phyloP scores from a whole-genome alignment of 1,140 invertebrate genomes.

The Neodiprion lecontei region DNA sequence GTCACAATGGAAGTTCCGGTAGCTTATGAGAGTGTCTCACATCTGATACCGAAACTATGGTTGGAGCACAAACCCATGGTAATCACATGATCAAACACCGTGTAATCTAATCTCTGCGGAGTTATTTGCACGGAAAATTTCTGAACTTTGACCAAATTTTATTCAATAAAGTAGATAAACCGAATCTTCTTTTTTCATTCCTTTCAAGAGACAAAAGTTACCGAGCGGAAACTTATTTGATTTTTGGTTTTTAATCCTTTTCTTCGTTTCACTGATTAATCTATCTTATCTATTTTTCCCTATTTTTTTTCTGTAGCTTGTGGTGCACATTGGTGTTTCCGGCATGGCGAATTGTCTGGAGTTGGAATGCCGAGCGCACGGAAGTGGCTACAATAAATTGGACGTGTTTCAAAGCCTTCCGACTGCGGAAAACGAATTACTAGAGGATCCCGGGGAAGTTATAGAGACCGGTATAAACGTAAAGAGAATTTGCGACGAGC shows the following conservation, averaged over 20 bases:
- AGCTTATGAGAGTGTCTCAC: slow-evolving; percentile 68
- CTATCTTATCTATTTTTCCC: slow-evolving; percentile 13
- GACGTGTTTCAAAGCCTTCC: slow-evolving; percentile 60
- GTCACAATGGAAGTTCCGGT: slow-evolving; percentile 71
- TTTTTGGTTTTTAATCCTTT: too few species aligned
- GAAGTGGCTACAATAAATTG: slow-evolving; percentile 62
- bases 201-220: too few species aligned
- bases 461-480: slow-evolving; percentile 56
- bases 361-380: slow-evolving; percentile 66
- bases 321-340: slow-evolving; percentile 74
- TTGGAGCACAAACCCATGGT: slow-evolving; percentile 69
- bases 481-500: slow-evolving; percentile 51
- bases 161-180: too few species aligned
- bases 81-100: slow-evolving; percentile 38
- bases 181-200: too few species aligned
- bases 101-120: slow-evolving; percentile 10
- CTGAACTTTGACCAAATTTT: neutral
- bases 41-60: slow-evolving; percentile 71
- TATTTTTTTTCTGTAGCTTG: slow-evolving; percentile 60
- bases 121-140: slow-evolving; percentile 10
- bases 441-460: slow-evolving; percentile 33
- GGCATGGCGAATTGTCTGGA: slow-evolving; percentile 60
- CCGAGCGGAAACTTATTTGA: too few species aligned
- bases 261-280: too few species aligned
- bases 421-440: slow-evolving; percentile 48